A percentile compares a stretch with the other conserved stretches of the same genome.
These are phyloP conservation scores for Cassiopea andromeda DNA, from an alignment of 30 jellyfish, hydroid and myxozoan species.

Conservation along the genomic window DNA sequence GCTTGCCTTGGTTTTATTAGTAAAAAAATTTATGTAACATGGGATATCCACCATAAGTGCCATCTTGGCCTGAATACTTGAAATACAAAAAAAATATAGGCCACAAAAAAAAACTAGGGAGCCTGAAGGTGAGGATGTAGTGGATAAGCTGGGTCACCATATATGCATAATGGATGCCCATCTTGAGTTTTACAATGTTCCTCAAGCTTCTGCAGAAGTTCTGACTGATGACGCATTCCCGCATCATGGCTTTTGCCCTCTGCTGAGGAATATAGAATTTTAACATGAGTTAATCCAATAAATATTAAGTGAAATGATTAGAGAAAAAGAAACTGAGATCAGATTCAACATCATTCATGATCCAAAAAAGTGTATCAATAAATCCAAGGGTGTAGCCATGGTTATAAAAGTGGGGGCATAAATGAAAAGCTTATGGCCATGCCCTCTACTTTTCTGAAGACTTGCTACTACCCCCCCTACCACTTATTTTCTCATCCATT, in stretches of 20 bases:
- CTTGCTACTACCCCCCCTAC: not conserved
- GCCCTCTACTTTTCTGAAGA: not conserved
- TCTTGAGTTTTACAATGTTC: conserved; percentile 30
- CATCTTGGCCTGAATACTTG: no score
- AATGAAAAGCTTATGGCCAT: not conserved
- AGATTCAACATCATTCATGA: not conserved
- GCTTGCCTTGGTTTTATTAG: not conserved
- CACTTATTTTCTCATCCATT: not conserved
- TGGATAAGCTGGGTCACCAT: conserved; percentile 78
- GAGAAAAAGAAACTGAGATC: not conserved
- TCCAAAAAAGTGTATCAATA: not conserved
- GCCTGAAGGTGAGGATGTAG: conserved; percentile 53
- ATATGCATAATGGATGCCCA: conserved; percentile 67
- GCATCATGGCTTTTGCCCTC: conserved; percentile 74
- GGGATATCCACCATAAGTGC: not conserved
- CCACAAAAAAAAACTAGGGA: no score
- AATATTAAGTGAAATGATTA: not conserved
- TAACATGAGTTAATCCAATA: not conserved
- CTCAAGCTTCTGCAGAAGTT: conserved; percentile 39
- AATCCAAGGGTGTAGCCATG: not conserved
- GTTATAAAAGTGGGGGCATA: not conserved
- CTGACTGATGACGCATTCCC: conserved; percentile 28
- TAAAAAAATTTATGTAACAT: no score
- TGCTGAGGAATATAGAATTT: not conserved
- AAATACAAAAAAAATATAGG: no score